Evolutionary conservation across 2,888 invertebrate species (phyloP).

Genomic region (Apamea epomidion): DNA sequence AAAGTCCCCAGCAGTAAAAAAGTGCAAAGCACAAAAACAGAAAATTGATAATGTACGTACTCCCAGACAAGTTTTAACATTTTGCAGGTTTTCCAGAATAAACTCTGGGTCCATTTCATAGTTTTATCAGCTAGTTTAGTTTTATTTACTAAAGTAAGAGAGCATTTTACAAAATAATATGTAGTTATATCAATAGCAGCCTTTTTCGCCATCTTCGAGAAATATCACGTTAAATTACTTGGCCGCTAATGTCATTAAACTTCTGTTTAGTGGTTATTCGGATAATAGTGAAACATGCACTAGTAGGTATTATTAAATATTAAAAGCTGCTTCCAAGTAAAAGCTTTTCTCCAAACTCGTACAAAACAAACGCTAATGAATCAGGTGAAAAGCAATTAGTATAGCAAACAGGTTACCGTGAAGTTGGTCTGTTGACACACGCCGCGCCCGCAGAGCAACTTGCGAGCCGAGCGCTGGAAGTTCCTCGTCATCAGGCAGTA

Average conservation of each 20-base stretch:
- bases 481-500: slow-evolving; percentile 94
- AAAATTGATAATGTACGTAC: not conserved
- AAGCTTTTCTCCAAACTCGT: not conserved
- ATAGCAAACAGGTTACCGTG: slow-evolving; percentile 70
- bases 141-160: not conserved
- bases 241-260: no score
- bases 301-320: not conserved
- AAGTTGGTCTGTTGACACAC: slow-evolving; percentile 82
- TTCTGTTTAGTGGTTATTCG: not conserved
- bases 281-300: not conserved
- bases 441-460: slow-evolving; percentile 87
- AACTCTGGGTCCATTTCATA: not conserved
- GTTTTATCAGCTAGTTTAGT: not conserved
- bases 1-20: not conserved
- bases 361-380: slow-evolving; percentile 12
- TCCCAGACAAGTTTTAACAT: not conserved
- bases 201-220: not conserved
- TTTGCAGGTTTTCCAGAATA: not conserved
- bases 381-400: slow-evolving; percentile 28
- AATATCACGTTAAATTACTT: not conserved
- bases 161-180: not conserved
- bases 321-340: not conserved
- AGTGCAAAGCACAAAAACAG: not conserved
- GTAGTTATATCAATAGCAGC: not conserved
- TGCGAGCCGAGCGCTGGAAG: slow-evolving; percentile 92